These are phyloP conservation scores for Deilephila porcellus DNA, from an alignment of 2,888 invertebrate genomes.

Conservation along the genomic window DNA sequence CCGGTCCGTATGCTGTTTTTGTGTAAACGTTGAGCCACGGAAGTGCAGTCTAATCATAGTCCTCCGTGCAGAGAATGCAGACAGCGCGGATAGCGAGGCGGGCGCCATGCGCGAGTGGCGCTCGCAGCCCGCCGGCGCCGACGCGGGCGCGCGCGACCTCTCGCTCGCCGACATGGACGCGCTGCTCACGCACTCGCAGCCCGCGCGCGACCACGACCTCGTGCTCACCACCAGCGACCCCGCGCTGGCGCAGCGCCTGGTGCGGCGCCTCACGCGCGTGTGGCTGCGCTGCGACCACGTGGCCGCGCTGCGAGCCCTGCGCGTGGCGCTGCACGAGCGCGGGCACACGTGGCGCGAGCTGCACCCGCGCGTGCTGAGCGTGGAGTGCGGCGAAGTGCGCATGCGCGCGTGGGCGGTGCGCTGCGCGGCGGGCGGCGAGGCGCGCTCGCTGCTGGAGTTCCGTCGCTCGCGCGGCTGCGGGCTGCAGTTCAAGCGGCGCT, in stretches of 20 bases:
- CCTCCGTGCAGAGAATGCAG: no score
- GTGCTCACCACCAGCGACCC: conserved; percentile 79
- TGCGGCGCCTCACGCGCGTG: conserved; percentile 94
- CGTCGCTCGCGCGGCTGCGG: conserved; percentile 92
- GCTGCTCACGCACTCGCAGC: conserved; percentile 93
- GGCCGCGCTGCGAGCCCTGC: conserved; percentile 87
- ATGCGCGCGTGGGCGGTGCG: conserved; percentile 67
- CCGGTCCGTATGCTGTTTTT: no score
- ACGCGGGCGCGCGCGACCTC: conserved; percentile 45
- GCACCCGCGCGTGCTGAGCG: conserved; percentile 72
- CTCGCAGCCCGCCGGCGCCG: conserved; percentile 49
- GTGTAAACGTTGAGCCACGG: no score
- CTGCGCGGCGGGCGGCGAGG: conserved; percentile 40
- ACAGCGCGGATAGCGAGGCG: conserved; percentile 32
- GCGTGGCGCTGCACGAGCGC: conserved; percentile 82
- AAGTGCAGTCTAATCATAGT: no score
- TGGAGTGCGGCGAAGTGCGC: conserved; percentile 63
- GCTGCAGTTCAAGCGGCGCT: conserved; percentile 95
- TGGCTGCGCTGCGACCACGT: conserved; percentile 90
- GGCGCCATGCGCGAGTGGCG: conserved; percentile 47
- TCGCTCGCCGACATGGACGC: conserved; percentile 75
- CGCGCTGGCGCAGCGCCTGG: conserved; percentile 55
- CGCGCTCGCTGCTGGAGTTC: conserved; percentile 83
- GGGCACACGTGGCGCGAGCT: conserved; percentile 73
- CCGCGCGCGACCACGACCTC: conserved; percentile 92